Conservation (phyloP, 2,113 vertebrate species). For the Anoura caudifer region DNA sequence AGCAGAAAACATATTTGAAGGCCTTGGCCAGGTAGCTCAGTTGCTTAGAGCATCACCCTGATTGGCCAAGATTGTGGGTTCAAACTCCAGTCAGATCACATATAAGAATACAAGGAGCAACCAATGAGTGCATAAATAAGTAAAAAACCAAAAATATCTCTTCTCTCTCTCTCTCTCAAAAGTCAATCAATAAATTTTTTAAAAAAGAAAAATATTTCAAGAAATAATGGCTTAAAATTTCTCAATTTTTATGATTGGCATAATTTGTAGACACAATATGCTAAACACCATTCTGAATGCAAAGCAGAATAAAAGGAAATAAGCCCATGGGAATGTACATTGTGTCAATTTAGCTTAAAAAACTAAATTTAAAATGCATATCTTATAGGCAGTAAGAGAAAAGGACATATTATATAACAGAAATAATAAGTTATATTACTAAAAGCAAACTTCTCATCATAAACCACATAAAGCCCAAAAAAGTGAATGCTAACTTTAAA, state of each 20-base stretch:
- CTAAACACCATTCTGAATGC: neutral
- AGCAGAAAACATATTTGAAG: neutral
- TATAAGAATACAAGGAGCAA: no score
- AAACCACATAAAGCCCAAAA: neutral
- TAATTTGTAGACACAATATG: neutral
- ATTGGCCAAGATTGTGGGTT: no score
- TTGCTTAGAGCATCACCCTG: no score
- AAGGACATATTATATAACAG: neutral
- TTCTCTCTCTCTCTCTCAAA: no score
- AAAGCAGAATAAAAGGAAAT: neutral
- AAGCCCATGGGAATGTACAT: neutral
- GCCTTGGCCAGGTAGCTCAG: neutral
- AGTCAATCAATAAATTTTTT: no score
- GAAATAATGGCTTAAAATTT: neutral
- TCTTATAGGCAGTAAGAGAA: neutral
- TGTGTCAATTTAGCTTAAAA: neutral
- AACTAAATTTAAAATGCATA: neutral
- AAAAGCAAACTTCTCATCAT: neutral
- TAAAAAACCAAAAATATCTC: no score
- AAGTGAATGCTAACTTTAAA: neutral
- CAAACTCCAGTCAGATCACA: no score
- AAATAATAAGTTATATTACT: neutral
- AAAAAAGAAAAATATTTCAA: neutral
- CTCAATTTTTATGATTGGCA: neutral
- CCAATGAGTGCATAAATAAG: no score